Conservation (phyloP, 1,140 invertebrate species). For the Drosophila serrata region DNA sequence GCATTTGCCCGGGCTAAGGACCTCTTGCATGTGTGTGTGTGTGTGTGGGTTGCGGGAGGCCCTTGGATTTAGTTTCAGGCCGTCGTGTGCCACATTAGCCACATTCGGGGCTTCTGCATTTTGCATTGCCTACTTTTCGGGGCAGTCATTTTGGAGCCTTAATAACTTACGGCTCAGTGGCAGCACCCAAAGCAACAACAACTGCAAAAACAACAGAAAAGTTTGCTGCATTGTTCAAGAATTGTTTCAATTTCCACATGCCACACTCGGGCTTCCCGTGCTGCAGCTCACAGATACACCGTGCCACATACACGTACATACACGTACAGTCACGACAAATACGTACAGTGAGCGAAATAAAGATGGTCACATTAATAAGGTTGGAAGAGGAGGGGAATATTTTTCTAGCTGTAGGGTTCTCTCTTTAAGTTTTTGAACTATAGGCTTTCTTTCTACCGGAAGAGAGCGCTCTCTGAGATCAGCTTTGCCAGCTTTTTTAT, state of each 20-base stretch:
- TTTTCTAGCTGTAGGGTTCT: background rate
- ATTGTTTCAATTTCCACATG: constrained; percentile 64
- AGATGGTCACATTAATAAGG: too few relatives aligned
- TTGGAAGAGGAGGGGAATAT: background rate
- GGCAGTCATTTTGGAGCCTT: constrained; percentile 38
- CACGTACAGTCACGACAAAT: constrained; percentile 6
- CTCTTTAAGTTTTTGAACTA: background rate
- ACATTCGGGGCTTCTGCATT: constrained; percentile 35
- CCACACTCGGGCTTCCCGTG: constrained; percentile 33
- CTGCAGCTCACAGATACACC: constrained; percentile 7
- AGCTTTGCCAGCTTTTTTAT: too few relatives aligned
- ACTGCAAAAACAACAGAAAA: constrained; percentile 20
- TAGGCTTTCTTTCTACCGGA: background rate
- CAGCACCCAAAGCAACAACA: constrained; percentile 3
- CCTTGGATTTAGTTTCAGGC: constrained; percentile 13
- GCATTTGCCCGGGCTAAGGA: constrained; percentile 1
- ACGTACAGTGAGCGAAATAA: constrained; percentile 6
- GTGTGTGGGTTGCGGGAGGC: constrained; percentile 6
- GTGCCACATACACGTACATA: background rate
- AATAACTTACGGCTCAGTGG: constrained; percentile 55
- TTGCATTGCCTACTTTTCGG: constrained; percentile 68
- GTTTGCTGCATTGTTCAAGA: constrained; percentile 60
- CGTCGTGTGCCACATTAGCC: constrained; percentile 35
- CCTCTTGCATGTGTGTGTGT: too few relatives aligned
- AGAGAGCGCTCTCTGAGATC: background rate